Base-by-base conservation (phyloP, 2,888 invertebrate species). In the Drosophila antonietae region DNA sequence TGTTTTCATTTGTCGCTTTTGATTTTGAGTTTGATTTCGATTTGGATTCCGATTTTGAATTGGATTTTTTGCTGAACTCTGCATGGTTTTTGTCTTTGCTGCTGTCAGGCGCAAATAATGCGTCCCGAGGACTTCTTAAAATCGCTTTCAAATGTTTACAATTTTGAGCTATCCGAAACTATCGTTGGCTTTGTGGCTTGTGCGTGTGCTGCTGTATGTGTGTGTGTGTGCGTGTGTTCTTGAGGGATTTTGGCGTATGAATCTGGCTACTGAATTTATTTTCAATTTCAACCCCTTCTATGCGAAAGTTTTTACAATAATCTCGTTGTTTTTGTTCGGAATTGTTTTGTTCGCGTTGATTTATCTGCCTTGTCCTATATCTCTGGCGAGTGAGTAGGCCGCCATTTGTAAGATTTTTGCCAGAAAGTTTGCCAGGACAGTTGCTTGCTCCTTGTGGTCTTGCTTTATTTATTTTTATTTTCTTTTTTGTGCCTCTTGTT, bases 371-470 rank as follows among this genome's bases (percentile, higher is more conserved):
- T 77, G 78, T 78, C 71, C 78, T 75, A 87, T 80, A 84, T 87
- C 68, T 83, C 66, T 83, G 62, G 63, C 73, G 33, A 59, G 57
- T 71, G 71, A 75, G 80, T 78, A 59, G 73, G 80, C 86, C 86
- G 86, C 86, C 86, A 86, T 87, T 89, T 87, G 78, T 84, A 89
- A 87, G 87, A 84, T 88, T 86, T 86, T 85, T 55, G 76, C 85
- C 81, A 75, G 83, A 85, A 88, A 85, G 77, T 83, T 83, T 85
- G 79, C 73, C 77, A 73, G 87, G 63, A 75, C 70, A 75, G 62
- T 78, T 71, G 79, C 73, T 68, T 51, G 51, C 35, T 77, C 79
- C 57, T 80, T 81, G 83, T 75, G 61, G 72, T 87, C 79, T 81
- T 81, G 81, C 75, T 81, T 67, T 65, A 28, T 75, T 44, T 70